Percentiles rank a stretch among this genome's conserved stretches.
Conservation (phyloP, 2,888 invertebrate genomes). For the Trachelus tabidus region DNA sequence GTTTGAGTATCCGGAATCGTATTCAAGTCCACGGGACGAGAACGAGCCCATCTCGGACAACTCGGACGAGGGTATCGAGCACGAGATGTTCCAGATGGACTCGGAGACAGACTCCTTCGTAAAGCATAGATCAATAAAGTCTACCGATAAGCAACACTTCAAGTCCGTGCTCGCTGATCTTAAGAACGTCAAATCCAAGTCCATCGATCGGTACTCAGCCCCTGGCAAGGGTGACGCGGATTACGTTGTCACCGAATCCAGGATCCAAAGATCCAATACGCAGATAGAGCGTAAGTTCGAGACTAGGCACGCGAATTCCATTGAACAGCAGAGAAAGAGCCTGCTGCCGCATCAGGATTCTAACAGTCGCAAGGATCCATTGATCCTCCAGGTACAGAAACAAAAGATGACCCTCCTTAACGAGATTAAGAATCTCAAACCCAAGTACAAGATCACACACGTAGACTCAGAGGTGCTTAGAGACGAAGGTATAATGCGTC, state of each 20-base stretch:
- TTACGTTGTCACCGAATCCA: constrained; percentile 52
- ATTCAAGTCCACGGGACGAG: constrained; percentile 59
- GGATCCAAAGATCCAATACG: constrained; percentile 56
- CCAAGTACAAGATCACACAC: constrained; percentile 61
- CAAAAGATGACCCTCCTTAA: constrained; percentile 59
- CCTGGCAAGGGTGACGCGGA: constrained; percentile 35
- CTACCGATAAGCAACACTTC: constrained; percentile 52
- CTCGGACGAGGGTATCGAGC: constrained; percentile 69
- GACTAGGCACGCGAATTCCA: constrained; percentile 46
- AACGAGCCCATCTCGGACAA: constrained; percentile 56
- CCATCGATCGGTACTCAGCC: constrained; percentile 57
- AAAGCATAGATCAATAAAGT: constrained; percentile 55
- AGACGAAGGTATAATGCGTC: constrained; percentile 63
- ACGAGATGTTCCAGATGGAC: constrained; percentile 82
- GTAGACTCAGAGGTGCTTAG: constrained; percentile 62
- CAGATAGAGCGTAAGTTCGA: constrained; percentile 59
- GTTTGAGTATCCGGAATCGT: constrained; percentile 62
- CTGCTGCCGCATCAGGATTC: constrained; percentile 51
- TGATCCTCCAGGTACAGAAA: constrained; percentile 56
- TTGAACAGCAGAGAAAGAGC: constrained; percentile 40
- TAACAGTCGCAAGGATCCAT: constrained; percentile 49
- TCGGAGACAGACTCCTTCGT: constrained; percentile 62
- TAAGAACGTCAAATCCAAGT: constrained; percentile 45
- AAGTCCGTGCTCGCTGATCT: constrained; percentile 56
- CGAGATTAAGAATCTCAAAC: constrained; percentile 56